A percentile compares a stretch with the other conserved stretches of the same genome.
Conservation (phyloP, 2,113 vertebrate species). For the Felis catus region F.catus_Fca126_mat1.0 CM031412.1:97045501-97046000, state of each 20-base stretch:
- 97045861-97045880: background rate
- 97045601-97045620: background rate
- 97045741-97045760: background rate
- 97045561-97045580: background rate
- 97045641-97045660: background rate
- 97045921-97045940: background rate
- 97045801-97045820: background rate
- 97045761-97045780: background rate
- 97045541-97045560: background rate
- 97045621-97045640: background rate
- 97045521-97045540: background rate
- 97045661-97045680: background rate
- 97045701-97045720: background rate
- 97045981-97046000: background rate
- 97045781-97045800: background rate
- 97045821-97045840: background rate
- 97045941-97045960: background rate
- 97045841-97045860: background rate
- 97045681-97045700: background rate
- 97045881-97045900: background rate
- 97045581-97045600: background rate
- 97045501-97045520: background rate
- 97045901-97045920: background rate
- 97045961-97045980: background rate
- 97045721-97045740: background rate